Percentiles rank a stretch among this genome's conserved stretches.
Evolutionary conservation across 1,140 invertebrate genomes (phyloP).

Genomic region (Pararge aegeria): DNA sequence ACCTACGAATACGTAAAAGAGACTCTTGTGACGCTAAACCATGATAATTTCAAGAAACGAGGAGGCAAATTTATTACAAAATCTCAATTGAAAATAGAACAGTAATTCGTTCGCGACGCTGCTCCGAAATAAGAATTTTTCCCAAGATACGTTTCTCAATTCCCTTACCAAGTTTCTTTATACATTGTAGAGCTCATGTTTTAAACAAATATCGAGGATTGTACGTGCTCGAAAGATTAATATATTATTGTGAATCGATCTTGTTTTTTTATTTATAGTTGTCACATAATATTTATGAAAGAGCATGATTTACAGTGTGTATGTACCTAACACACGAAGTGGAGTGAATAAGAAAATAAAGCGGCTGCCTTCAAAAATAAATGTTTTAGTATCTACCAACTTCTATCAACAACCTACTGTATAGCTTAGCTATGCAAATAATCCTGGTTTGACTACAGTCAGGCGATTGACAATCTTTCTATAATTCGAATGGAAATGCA

Average conservation of each 20-base stretch:
- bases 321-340: neutral
- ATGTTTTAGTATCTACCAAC: too few species aligned
- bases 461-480: too few species aligned
- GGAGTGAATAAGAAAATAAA: neutral
- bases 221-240: conserved; percentile 22
- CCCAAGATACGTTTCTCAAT: conserved; percentile 35
- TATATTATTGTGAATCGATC: conserved; percentile 3
- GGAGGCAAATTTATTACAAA: conserved; percentile 46
- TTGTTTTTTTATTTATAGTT: conserved; percentile 8
- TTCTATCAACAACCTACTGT: too few species aligned
- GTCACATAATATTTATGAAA: conserved; percentile 6
- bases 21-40: neutral
- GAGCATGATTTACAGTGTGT: conserved; percentile 2
- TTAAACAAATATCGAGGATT: conserved; percentile 22
- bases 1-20: too few species aligned
- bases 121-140: conserved; percentile 33
- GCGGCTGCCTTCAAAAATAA: neutral
- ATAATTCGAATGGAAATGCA: too few species aligned
- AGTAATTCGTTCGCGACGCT: conserved; percentile 43
- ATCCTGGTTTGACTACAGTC: too few species aligned
- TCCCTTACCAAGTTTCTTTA: conserved; percentile 24
- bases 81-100: conserved; percentile 48
- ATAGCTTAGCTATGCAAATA: too few species aligned
- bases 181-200: conserved; percentile 27
- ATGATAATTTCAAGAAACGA: conserved; percentile 1